Conservation (phyloP, 1,140 invertebrate genomes). For the Neodiprion virginianus region DNA sequence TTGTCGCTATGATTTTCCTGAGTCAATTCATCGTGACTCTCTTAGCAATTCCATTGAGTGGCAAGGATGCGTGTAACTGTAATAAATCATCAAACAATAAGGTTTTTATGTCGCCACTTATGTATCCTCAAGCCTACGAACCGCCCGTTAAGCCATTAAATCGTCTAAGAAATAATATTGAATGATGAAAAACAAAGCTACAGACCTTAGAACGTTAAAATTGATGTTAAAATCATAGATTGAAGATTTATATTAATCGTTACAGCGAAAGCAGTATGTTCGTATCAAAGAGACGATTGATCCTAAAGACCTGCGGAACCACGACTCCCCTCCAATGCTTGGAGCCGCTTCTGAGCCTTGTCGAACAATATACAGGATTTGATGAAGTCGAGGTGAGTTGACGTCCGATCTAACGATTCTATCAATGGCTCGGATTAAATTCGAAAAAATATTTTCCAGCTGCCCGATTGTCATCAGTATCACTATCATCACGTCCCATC, state of each 20-base stretch:
- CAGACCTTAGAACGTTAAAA: no score
- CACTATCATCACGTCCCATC: not conserved
- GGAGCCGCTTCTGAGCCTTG: slow-evolving; percentile 82
- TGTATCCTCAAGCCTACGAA: no score
- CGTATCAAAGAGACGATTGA: slow-evolving; percentile 90
- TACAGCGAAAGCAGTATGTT: slow-evolving; percentile 98
- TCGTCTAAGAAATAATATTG: no score
- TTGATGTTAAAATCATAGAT: no score
- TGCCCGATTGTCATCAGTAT: slow-evolving; percentile 32
- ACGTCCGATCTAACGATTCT: not conserved
- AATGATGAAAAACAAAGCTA: no score
- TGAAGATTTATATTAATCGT: slow-evolving; percentile 34
- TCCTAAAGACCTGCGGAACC: slow-evolving; percentile 98
- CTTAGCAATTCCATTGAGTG: no score
- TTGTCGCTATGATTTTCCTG: no score
- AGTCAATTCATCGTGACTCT: no score
- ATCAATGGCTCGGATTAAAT: not conserved
- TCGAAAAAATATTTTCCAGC: slow-evolving; percentile 9
- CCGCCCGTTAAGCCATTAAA: no score
- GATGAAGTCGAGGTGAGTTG: slow-evolving; percentile 72
- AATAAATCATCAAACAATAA: no score
- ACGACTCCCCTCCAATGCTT: slow-evolving; percentile 96
- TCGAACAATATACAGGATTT: slow-evolving; percentile 85
- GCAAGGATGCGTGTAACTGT: no score
- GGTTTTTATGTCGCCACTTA: no score